phyloP scores from a whole-genome alignment of 2,113 vertebrate genomes.

The Spizaetus ornatus region DNA sequence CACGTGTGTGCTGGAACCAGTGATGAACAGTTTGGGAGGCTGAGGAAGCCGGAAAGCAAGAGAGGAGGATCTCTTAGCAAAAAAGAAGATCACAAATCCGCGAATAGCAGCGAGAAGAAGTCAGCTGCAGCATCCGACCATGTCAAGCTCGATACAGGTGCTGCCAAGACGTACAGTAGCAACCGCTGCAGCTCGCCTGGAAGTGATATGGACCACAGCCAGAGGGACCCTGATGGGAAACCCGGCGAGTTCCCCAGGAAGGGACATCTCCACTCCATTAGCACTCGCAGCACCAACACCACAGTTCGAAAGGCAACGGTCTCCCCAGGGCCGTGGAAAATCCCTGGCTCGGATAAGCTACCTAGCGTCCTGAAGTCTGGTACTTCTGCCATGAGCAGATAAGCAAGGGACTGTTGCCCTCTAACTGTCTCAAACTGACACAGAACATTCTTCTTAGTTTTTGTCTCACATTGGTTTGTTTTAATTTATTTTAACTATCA shows the following conservation, averaged over 20 bases:
- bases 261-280: conserved; percentile 74
- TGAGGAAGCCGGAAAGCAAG: conserved; percentile 73
- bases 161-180: conserved; percentile 66
- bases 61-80: conserved; percentile 80
- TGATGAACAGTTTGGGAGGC: conserved; percentile 69
- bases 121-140: conserved; percentile 61
- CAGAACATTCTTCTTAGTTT: conserved; percentile 70
- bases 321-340: conserved; percentile 95
- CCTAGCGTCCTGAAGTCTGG: conserved; percentile 85
- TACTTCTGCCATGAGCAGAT: conserved; percentile 91
- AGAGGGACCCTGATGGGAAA: conserved; percentile 75
- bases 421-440: conserved; percentile 65
- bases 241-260: conserved; percentile 71
- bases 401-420: conserved; percentile 69
- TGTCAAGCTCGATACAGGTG: conserved; percentile 71
- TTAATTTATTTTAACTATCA: conserved; percentile 94
- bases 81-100: conserved; percentile 64
- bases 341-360: conserved; percentile 94
- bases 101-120: conserved; percentile 74
- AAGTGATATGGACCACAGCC: conserved; percentile 71
- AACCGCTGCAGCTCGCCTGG: conserved; percentile 68
- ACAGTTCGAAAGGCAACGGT: conserved; percentile 85
- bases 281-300: conserved; percentile 69
- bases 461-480: conserved; percentile 83
- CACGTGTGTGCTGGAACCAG: conserved; percentile 60